These are phyloP conservation scores for Micrasema longulum DNA, from an alignment of 1,140 invertebrate genomes.

Conservation along the genomic window DNA sequence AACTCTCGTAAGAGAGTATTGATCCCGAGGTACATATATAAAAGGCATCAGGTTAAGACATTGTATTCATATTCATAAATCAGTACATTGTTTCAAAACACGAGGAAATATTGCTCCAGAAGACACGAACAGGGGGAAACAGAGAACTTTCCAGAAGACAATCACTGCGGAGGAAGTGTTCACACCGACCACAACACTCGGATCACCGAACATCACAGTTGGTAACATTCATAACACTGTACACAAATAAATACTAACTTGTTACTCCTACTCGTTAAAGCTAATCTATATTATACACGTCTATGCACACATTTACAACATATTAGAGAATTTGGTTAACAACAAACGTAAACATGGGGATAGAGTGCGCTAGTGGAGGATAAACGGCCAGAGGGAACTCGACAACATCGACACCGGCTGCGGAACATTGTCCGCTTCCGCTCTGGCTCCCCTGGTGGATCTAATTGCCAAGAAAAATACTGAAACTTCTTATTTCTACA, in stretches of 20 bases:
- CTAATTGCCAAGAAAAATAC: slow-evolving; percentile 14
- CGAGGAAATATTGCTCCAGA: slow-evolving; percentile 19
- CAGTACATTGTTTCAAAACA: slow-evolving; percentile 29
- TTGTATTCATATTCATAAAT: slow-evolving; percentile 31
- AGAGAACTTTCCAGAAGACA: too few relatives aligned
- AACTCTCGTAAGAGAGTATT: slow-evolving; percentile 15
- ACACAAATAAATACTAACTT: slow-evolving; percentile 24
- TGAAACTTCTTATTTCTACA: slow-evolving; percentile 17
- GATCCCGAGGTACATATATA: slow-evolving; percentile 36
- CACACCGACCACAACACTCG: too few relatives aligned
- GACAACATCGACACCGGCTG: too few relatives aligned
- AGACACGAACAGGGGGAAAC: not conserved
- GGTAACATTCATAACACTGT: slow-evolving; percentile 23
- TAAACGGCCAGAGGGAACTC: too few relatives aligned
- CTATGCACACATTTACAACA: slow-evolving; percentile 27
- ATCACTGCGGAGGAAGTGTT: not conserved
- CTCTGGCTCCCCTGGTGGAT: too few relatives aligned
- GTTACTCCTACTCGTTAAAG: not conserved
- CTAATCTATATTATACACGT: slow-evolving; percentile 15
- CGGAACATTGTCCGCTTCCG: too few relatives aligned
- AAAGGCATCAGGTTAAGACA: slow-evolving; percentile 34
- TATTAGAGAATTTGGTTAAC: slow-evolving; percentile 13
- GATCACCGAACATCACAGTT: too few relatives aligned
- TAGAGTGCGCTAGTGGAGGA: too few relatives aligned
- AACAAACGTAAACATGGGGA: too few relatives aligned